phyloP scores from a whole-genome alignment of 1,140 invertebrate species.

The Scaptomyza graminum region DNA sequence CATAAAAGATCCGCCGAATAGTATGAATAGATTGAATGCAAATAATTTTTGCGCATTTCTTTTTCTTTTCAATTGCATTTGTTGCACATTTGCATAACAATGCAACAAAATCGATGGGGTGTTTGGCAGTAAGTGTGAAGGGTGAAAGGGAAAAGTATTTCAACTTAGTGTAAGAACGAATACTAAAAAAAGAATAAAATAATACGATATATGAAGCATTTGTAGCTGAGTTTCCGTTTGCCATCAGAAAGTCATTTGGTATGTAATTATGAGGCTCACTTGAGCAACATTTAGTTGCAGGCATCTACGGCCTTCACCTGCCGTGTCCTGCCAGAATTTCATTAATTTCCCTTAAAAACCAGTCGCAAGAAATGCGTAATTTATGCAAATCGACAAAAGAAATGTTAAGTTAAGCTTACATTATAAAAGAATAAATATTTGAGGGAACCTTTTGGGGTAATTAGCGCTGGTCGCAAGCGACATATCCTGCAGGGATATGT shows the following conservation, averaged over 20 bases:
- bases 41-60: slow-evolving; percentile 31
- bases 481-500: slow-evolving; percentile 50
- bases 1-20: neutral
- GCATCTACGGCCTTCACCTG: slow-evolving; percentile 5
- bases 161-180: too few relatives aligned
- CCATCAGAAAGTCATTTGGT: slow-evolving; percentile 47
- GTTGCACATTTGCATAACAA: slow-evolving; percentile 25
- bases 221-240: slow-evolving; percentile 39
- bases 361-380: slow-evolving; percentile 28
- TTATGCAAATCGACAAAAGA: slow-evolving; percentile 60
- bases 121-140: neutral
- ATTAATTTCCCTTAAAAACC: slow-evolving; percentile 30
- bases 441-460: slow-evolving; percentile 36
- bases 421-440: neutral
- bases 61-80: slow-evolving; percentile 9
- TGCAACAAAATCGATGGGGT: slow-evolving; percentile 4
- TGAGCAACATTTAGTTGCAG: slow-evolving; percentile 4
- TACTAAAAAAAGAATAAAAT: neutral
- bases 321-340: slow-evolving; percentile 38
- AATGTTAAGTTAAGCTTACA: too few relatives aligned
- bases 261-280: slow-evolving; percentile 20
- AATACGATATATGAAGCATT: slow-evolving; percentile 29
- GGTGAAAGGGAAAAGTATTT: neutral
- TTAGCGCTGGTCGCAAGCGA: slow-evolving; percentile 37
- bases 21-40: slow-evolving; percentile 27